These are phyloP conservation scores for Yponomeuta plumbellus DNA, from an alignment of 2,888 invertebrate species.

Conservation along the genomic window DNA sequence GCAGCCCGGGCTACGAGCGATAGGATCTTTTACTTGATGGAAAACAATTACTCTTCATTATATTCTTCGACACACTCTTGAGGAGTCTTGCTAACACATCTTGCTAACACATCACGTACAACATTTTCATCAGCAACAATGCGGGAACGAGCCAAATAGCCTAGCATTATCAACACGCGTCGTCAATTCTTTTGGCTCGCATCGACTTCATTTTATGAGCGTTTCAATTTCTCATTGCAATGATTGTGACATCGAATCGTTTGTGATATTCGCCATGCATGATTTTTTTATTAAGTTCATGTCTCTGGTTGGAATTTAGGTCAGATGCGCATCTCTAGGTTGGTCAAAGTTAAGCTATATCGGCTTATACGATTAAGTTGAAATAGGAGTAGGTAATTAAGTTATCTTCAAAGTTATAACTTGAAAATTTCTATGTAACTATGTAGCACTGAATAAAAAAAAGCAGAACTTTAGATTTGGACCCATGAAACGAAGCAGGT, in stretches of 20 bases:
- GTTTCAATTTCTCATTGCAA: constrained; percentile 30
- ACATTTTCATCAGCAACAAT: constrained; percentile 48
- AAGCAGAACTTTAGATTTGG: too few relatives aligned
- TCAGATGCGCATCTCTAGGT: not conserved
- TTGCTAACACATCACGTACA: constrained; percentile 37
- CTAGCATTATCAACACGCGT: constrained; percentile 6
- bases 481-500: too few relatives aligned
- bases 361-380: too few relatives aligned
- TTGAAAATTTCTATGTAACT: too few relatives aligned
- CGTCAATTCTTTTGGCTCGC: constrained; percentile 3
- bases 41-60: not conserved
- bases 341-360: not conserved
- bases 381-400: too few relatives aligned
- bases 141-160: constrained; percentile 30
- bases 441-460: too few relatives aligned
- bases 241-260: constrained; percentile 38
- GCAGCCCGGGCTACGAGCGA: too few relatives aligned
- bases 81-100: not conserved
- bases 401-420: too few relatives aligned
- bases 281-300: not conserved
- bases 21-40: not conserved
- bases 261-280: constrained; percentile 13
- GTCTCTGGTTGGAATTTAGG: not conserved
- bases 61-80: not conserved
- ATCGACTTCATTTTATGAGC: constrained; percentile 33